phyloP scores from a whole-genome alignment of 2,113 vertebrate species.

The Ariopsis seemanni region DNA sequence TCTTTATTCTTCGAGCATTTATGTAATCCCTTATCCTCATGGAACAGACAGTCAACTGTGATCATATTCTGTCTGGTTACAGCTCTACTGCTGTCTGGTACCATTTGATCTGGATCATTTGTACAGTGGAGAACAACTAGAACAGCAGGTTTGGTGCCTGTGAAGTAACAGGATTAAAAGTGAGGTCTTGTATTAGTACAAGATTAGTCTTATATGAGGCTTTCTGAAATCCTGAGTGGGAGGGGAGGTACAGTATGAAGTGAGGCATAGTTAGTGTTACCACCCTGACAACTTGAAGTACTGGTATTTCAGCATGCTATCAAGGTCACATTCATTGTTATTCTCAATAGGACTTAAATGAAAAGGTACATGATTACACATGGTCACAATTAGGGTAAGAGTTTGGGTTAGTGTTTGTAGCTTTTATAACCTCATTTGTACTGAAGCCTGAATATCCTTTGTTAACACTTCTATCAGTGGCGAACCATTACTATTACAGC shows the following conservation, averaged over 20 bases:
- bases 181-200: background rate
- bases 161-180: background rate
- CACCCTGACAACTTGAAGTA: background rate
- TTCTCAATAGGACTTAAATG: background rate
- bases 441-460: background rate
- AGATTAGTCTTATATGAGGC: background rate
- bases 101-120: background rate
- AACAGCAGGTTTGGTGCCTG: slow-evolving; percentile 23
- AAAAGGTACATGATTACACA: background rate
- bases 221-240: background rate
- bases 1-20: background rate
- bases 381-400: background rate
- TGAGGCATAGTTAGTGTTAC: too few relatives aligned
- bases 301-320: background rate
- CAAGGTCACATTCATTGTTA: background rate
- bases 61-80: background rate
- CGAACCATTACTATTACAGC: too few relatives aligned
- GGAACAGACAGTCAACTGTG: slow-evolving; percentile 54
- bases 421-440: background rate
- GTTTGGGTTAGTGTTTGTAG: background rate
- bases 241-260: background rate
- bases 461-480: too few relatives aligned
- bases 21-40: background rate
- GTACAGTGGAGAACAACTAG: slow-evolving; percentile 23
- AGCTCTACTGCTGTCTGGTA: slow-evolving; percentile 8